phyloP scores from a whole-genome alignment of 1,140 invertebrate species.

The Trichomalopsis sarcophagae region DNA sequence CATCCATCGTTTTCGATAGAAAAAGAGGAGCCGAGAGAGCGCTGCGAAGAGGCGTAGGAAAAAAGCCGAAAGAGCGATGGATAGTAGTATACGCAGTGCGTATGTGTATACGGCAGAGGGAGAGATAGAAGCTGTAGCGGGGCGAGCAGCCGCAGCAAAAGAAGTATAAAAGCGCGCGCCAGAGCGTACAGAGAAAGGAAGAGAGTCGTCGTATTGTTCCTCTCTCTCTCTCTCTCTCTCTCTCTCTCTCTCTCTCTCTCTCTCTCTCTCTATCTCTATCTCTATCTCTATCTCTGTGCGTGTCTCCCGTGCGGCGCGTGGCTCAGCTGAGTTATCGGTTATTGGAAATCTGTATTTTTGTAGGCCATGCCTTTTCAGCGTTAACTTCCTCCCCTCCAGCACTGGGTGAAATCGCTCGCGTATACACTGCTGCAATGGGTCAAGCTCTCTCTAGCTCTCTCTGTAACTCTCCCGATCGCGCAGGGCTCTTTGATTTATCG shows the following conservation, averaged over 20 bases:
- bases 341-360: slow-evolving; percentile 73
- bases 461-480: no score
- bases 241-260: slow-evolving; percentile 51
- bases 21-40: slow-evolving; percentile 31
- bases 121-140: slow-evolving; percentile 30
- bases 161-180: slow-evolving; percentile 11
- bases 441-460: slow-evolving; percentile 29
- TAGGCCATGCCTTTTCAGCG: slow-evolving; percentile 64
- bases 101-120: not conserved
- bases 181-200: slow-evolving; percentile 41
- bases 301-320: slow-evolving; percentile 44
- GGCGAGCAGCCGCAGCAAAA: not conserved
- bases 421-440: slow-evolving; percentile 58
- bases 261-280: slow-evolving; percentile 58
- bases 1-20: slow-evolving; percentile 58
- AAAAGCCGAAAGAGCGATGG: slow-evolving; percentile 51
- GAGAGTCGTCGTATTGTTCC: slow-evolving; percentile 59
- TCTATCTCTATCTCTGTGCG: slow-evolving; percentile 55
- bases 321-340: slow-evolving; percentile 65
- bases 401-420: slow-evolving; percentile 53
- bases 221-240: slow-evolving; percentile 59
- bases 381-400: slow-evolving; percentile 49
- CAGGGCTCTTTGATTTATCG: slow-evolving; percentile 36
- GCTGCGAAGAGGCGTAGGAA: slow-evolving; percentile 29
- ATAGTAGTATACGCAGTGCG: not conserved